Evolutionary conservation across 1,140 invertebrate genomes (phyloP).

Genomic region (Antheraea mylitta): DNA sequence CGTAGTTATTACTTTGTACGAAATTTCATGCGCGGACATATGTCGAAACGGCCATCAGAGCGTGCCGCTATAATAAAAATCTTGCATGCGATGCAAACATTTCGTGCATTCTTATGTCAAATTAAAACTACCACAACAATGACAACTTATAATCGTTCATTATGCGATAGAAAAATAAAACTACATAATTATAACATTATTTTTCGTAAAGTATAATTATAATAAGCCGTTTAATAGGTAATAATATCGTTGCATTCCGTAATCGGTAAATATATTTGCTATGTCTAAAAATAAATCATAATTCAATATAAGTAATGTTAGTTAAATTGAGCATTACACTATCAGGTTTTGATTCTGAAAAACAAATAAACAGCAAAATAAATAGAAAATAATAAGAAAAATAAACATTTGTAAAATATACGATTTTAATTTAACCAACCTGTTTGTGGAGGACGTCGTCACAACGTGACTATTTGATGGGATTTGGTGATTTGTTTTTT

Average conservation of each 20-base stretch:
- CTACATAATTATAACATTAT: background rate
- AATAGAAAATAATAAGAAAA: background rate
- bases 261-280: background rate
- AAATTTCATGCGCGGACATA: too few species aligned
- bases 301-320: background rate
- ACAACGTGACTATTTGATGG: too few species aligned
- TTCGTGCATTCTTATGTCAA: slow-evolving; percentile 21
- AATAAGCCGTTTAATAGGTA: background rate
- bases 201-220: background rate
- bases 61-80: slow-evolving; percentile 1
- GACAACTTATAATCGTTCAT: slow-evolving; percentile 10
- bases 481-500: too few species aligned
- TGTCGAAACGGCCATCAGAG: too few species aligned
- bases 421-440: too few species aligned
- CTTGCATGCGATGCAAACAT: slow-evolving; percentile 23
- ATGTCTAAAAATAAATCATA: background rate
- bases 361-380: background rate
- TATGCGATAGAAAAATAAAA: background rate
- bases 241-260: background rate
- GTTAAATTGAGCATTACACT: background rate
- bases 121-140: slow-evolving; percentile 20
- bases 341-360: background rate
- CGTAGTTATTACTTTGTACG: too few species aligned
- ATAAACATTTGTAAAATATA: too few species aligned
- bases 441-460: too few species aligned